A percentile compares a stretch with the other conserved stretches of the same genome.
These are phyloP conservation scores for Kryphioiulus occultus DNA, from an alignment of 2,888 invertebrate species.

Conservation along the genomic window DNA sequence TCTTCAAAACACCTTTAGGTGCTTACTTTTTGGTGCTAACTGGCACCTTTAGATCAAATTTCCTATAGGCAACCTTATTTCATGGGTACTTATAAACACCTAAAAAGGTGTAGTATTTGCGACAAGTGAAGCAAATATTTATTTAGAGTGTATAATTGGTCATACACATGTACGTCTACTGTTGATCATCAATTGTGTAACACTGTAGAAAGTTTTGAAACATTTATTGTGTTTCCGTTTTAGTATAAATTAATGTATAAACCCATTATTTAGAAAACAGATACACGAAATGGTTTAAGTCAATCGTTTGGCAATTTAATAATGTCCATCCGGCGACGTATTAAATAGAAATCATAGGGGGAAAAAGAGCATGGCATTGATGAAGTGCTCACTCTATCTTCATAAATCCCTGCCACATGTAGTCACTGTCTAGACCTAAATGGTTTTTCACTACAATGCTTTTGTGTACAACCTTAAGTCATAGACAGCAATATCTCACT, in stretches of 20 bases:
- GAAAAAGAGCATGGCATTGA: background rate
- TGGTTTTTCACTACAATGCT: background rate
- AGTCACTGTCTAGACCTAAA: constrained; percentile 24
- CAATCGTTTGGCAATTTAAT: background rate
- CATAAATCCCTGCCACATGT: constrained; percentile 14
- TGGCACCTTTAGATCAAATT: too few relatives aligned
- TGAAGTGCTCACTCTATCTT: background rate
- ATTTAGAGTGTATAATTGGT: too few relatives aligned
- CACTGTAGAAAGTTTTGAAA: too few relatives aligned
- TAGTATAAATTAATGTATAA: background rate
- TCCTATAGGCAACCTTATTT: too few relatives aligned
- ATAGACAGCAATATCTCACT: background rate
- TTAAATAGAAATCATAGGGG: background rate
- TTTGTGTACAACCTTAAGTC: background rate
- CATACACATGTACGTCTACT: too few relatives aligned
- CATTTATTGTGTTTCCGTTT: too few relatives aligned
- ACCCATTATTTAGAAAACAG: background rate
- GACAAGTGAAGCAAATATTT: too few relatives aligned
- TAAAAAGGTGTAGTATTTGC: too few relatives aligned
- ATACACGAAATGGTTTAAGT: background rate
- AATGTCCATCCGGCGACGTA: background rate
- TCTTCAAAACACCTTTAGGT: too few relatives aligned
- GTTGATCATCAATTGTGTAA: too few relatives aligned
- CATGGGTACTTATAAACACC: too few relatives aligned
- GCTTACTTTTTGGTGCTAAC: too few relatives aligned